Conservation (phyloP, 2,113 vertebrate species). For the Pituophis catenifer region DNA sequence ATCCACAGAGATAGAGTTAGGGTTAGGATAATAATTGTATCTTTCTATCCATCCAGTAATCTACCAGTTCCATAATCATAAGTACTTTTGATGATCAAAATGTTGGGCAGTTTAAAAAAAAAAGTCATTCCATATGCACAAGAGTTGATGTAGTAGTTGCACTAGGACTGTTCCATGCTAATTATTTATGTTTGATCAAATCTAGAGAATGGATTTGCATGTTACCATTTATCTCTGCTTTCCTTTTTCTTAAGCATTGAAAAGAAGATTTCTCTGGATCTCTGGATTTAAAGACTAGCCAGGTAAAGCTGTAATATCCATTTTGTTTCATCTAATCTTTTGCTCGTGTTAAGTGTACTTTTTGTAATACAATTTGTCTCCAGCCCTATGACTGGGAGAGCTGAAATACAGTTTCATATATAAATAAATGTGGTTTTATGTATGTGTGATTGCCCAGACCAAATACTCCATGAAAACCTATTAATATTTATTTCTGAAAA, state of each 20-base stretch:
- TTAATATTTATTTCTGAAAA: constrained; percentile 28
- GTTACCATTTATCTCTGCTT: neutral
- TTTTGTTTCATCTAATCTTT: neutral
- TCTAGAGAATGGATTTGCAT: neutral
- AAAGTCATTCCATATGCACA: neutral
- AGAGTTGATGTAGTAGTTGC: neutral
- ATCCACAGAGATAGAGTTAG: neutral
- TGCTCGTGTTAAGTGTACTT: neutral
- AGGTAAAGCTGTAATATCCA: neutral
- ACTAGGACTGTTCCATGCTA: neutral
- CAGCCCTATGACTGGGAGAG: neutral
- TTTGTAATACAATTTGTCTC: neutral
- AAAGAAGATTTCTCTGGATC: neutral
- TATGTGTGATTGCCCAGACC: neutral
- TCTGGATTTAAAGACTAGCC: neutral
- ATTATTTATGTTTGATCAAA: neutral
- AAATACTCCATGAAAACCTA: neutral
- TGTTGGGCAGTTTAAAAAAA: neutral
- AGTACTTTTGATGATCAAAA: neutral
- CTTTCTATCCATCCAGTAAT: neutral
- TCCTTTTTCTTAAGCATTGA: neutral
- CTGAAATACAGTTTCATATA: neutral
- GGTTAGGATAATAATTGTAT: neutral
- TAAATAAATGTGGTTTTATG: neutral
- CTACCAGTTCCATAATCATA: neutral